Conservation (phyloP, 2,888 invertebrate species). For the Cremastinae sp. region DNA sequence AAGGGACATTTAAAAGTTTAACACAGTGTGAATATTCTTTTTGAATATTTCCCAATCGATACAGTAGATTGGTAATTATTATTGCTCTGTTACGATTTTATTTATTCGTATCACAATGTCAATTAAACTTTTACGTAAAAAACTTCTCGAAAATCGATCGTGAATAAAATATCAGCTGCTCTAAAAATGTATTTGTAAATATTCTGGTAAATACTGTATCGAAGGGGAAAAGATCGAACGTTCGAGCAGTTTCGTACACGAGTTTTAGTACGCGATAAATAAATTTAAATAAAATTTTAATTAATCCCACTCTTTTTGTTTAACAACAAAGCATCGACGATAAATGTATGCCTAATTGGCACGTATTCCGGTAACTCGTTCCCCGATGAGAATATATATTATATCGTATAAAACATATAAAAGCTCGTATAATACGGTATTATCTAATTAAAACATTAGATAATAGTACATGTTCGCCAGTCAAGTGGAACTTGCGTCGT, state of each 20-base stretch:
- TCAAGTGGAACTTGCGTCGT: neutral
- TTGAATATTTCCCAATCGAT: constrained; percentile 4
- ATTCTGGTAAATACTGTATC: too few relatives aligned
- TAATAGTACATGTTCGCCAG: constrained; percentile 51
- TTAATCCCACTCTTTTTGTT: constrained; percentile 4
- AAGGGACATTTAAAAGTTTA: constrained; percentile 31
- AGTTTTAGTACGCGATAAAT: too few relatives aligned
- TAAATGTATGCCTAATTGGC: neutral
- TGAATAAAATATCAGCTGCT: too few relatives aligned
- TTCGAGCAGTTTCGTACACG: too few relatives aligned
- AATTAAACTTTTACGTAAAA: neutral
- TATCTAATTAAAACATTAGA: constrained; percentile 77
- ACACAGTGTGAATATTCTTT: constrained; percentile 4
- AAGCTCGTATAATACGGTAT: constrained; percentile 26
- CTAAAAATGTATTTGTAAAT: too few relatives aligned
- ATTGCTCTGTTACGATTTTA: neutral
- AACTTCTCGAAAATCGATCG: too few relatives aligned
- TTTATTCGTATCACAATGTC: neutral
- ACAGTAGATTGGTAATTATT: neutral
- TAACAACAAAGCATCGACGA: neutral
- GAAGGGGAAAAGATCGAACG: too few relatives aligned
- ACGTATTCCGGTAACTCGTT: neutral
- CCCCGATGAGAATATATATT: constrained; percentile 2
- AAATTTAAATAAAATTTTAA: too few relatives aligned
- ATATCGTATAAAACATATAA: constrained; percentile 46